Percentiles rank a stretch among this genome's conserved stretches.
Conservation (phyloP, 1,140 invertebrate species). For the Zaprionus tsacasi region DNA sequence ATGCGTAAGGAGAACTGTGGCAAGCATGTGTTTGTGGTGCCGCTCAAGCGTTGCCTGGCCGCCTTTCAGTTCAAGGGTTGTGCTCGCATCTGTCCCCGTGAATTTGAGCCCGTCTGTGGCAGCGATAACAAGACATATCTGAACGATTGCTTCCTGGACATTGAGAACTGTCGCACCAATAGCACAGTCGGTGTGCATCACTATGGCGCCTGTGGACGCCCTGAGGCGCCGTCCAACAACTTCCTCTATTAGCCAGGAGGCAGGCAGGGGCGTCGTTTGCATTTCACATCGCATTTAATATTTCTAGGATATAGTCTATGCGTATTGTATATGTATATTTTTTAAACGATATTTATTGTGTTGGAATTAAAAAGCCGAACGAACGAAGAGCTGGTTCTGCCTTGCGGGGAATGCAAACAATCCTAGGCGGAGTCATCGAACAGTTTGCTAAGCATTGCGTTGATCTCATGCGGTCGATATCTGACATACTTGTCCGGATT, state of each 20-base stretch:
- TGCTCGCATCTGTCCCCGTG: slow-evolving; percentile 92
- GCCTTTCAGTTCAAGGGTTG: slow-evolving; percentile 94
- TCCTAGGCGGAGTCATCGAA: slow-evolving; percentile 89
- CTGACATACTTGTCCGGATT: slow-evolving; percentile 98
- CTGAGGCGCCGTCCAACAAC: slow-evolving; percentile 80
- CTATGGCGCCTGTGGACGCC: slow-evolving; percentile 81
- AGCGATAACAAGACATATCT: slow-evolving; percentile 95
- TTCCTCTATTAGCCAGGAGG: slow-evolving; percentile 69
- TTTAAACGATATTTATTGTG: slow-evolving; percentile 78
- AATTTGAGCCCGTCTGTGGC: slow-evolving; percentile 95
- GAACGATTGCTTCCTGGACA: slow-evolving; percentile 96
- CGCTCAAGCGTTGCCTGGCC: slow-evolving; percentile 92
- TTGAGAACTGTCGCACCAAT: slow-evolving; percentile 93
- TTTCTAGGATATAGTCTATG: slow-evolving; percentile 66
- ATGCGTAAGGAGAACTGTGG: slow-evolving; percentile 97
- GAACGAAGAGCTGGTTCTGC: slow-evolving; percentile 41
- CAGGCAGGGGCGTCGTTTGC: slow-evolving; percentile 21
- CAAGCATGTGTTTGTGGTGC: slow-evolving; percentile 94
- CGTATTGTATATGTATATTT: slow-evolving; percentile 70
- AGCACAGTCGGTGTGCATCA: slow-evolving; percentile 75
- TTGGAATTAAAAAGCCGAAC: slow-evolving; percentile 74
- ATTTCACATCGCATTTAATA: slow-evolving; percentile 75
- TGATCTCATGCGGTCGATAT: slow-evolving; percentile 93
- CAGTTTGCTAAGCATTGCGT: slow-evolving; percentile 91
- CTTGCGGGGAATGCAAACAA: slow-evolving; percentile 49